phyloP scores from a whole-genome alignment of 2,888 invertebrate species.

The Drosophila formosana region DNA sequence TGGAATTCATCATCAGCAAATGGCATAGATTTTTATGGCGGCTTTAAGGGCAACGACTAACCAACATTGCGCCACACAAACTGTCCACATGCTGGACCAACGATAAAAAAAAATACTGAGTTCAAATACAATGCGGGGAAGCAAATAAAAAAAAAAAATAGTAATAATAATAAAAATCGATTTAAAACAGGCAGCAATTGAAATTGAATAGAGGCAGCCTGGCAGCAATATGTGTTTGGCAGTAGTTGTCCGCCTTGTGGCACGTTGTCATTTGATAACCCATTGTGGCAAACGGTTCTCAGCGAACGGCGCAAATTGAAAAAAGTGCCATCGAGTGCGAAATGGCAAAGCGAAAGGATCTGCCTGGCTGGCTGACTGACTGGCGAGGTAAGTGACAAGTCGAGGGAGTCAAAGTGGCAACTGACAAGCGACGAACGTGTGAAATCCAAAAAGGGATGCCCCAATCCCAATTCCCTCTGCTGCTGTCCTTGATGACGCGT shows the following conservation, averaged over 20 bases:
- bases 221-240: slow-evolving; percentile 9
- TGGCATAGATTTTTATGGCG: slow-evolving; percentile 39
- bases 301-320: slow-evolving; percentile 69
- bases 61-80: slow-evolving; percentile 41
- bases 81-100: slow-evolving; percentile 49
- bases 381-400: slow-evolving; percentile 9
- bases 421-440: slow-evolving; percentile 64
- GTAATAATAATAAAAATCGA: slow-evolving; percentile 78
- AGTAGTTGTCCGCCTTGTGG: slow-evolving; percentile 53
- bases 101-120: slow-evolving; percentile 18
- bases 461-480: not conserved
- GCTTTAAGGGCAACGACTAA: slow-evolving; percentile 41
- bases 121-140: slow-evolving; percentile 36
- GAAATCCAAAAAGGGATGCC: slow-evolving; percentile 61
- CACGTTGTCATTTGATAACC: slow-evolving; percentile 81
- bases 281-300: slow-evolving; percentile 74
- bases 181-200: slow-evolving; percentile 78
- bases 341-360: slow-evolving; percentile 60
- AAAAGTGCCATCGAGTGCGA: slow-evolving; percentile 53
- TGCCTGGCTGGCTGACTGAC: not conserved
- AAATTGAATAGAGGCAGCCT: slow-evolving; percentile 72
- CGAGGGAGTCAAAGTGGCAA: slow-evolving; percentile 9
- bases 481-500: slow-evolving; percentile 35
- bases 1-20: slow-evolving; percentile 56
- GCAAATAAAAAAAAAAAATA: slow-evolving; percentile 51